A percentile compares a stretch with the other conserved stretches of the same genome.
Conservation (phyloP, 2,888 invertebrate genomes). For the Deroplatys truncata region DNA sequence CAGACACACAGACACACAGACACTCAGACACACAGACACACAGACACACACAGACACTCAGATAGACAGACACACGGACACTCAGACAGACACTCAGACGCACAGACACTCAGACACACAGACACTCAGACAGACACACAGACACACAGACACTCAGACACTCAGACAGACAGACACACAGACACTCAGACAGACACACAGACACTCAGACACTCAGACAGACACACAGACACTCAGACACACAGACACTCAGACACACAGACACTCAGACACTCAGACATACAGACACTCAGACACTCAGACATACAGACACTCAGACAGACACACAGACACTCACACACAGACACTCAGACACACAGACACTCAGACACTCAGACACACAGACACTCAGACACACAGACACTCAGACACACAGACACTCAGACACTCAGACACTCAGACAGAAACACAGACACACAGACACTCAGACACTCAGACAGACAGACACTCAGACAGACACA, state of each 20-base stretch:
- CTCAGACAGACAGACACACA: neutral
- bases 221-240: neutral
- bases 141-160: neutral
- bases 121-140: neutral
- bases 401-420: too few relatives aligned
- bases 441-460: too few relatives aligned
- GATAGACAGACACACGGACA: too few relatives aligned
- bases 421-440: too few relatives aligned
- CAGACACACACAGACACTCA: too few relatives aligned
- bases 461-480: too few relatives aligned
- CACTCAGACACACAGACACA: neutral
- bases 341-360: too few relatives aligned
- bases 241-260: neutral
- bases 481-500: too few relatives aligned
- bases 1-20: neutral
- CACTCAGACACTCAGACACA: too few relatives aligned
- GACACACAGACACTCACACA: neutral
- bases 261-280: neutral
- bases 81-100: too few relatives aligned
- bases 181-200: neutral
- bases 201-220: neutral
- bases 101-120: neutral
- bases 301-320: neutral
- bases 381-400: too few relatives aligned
- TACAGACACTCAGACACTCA: conserved; percentile 7